phyloP scores from a whole-genome alignment of 2,888 invertebrate species.

The Hedya salicella region DNA sequence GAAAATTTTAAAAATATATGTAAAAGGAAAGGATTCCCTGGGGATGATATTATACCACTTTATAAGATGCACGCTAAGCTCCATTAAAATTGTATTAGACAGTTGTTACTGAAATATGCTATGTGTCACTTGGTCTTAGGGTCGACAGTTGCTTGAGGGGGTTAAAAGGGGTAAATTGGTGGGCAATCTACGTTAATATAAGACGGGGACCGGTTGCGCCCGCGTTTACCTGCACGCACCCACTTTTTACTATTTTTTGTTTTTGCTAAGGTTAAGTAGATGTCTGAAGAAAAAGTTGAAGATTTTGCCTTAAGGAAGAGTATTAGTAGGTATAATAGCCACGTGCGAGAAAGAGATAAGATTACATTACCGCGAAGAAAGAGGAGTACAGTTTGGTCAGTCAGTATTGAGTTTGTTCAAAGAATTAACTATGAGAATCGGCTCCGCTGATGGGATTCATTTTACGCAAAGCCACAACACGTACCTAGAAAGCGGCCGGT shows the following conservation, averaged over 20 bases:
- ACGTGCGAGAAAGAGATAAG: not conserved
- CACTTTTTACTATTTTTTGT: conserved; percentile 44
- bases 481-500: not conserved
- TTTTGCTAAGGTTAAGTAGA: conserved; percentile 37
- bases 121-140: conserved; percentile 44
- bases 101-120: conserved; percentile 46
- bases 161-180: conserved; percentile 62
- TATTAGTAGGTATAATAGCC: not conserved
- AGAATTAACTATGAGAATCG: not conserved
- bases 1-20: conserved; percentile 18
- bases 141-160: conserved; percentile 50
- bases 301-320: not conserved
- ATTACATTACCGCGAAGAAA: not conserved
- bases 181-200: conserved; percentile 70
- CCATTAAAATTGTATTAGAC: conserved; percentile 61
- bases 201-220: conserved; percentile 64
- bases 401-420: conserved; percentile 5
- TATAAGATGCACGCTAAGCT: conserved; percentile 60
- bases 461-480: conserved; percentile 16
- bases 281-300: conserved; percentile 18
- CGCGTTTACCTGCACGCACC: conserved; percentile 74
- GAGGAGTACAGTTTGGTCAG: not conserved
- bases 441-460: not conserved
- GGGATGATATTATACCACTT: conserved; percentile 51
- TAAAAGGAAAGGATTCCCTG: conserved; percentile 46